Percentiles rank a stretch among this genome's conserved stretches.
Conservation (phyloP, 1,140 invertebrate genomes). For the Bombyx mori region DNA sequence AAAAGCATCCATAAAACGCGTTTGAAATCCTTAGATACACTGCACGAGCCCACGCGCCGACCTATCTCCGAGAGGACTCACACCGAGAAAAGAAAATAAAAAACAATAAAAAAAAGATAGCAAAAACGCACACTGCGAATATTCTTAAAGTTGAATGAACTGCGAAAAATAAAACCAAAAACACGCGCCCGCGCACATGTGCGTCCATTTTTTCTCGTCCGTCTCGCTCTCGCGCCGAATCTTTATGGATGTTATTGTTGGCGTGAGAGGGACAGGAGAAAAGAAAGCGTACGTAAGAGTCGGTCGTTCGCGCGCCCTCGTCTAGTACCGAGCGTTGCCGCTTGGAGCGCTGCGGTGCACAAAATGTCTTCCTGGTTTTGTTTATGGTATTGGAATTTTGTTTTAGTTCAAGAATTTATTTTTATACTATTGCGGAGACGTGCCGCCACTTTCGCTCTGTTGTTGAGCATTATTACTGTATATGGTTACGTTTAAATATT, state of each 20-base stretch:
- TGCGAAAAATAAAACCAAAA: slow-evolving; percentile 66
- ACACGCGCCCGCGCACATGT: slow-evolving; percentile 59
- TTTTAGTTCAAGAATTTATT: no score
- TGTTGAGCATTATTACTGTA: background rate
- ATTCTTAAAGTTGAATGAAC: slow-evolving; percentile 57
- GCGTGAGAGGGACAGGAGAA: slow-evolving; percentile 43
- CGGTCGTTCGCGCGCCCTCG: slow-evolving; percentile 33
- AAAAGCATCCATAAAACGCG: slow-evolving; percentile 33
- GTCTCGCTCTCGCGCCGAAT: slow-evolving; percentile 53
- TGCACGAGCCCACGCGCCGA: slow-evolving; percentile 53
- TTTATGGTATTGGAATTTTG: slow-evolving; percentile 21
- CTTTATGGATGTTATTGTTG: slow-evolving; percentile 14
- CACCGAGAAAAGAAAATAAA: slow-evolving; percentile 23
- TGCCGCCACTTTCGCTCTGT: background rate
- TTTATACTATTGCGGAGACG: no score
- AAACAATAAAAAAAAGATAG: slow-evolving; percentile 32
- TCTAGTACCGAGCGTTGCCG: slow-evolving; percentile 52
- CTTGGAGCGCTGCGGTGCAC: slow-evolving; percentile 34
- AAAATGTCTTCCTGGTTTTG: slow-evolving; percentile 63
- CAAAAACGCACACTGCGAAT: slow-evolving; percentile 43
- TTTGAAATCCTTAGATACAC: slow-evolving; percentile 35
- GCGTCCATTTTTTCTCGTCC: slow-evolving; percentile 55
- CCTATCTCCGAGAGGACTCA: slow-evolving; percentile 47
- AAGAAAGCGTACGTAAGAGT: slow-evolving; percentile 62
- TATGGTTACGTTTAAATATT: background rate